Evolutionary conservation across 2,888 invertebrate genomes (phyloP).

Genomic region (Mythimna albipuncta): DNA sequence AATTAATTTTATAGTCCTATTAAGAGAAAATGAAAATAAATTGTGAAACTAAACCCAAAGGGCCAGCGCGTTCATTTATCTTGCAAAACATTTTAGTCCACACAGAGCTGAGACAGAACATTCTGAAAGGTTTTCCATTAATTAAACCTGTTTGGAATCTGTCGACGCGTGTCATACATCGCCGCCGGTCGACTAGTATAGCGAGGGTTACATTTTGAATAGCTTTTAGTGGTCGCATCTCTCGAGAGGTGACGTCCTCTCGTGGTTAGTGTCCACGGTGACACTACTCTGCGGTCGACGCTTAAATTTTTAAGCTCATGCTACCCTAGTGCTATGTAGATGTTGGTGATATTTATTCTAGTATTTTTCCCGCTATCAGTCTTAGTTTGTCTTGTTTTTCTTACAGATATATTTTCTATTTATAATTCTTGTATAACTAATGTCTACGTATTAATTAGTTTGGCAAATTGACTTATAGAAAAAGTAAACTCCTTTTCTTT

Average conservation of each 20-base stretch:
- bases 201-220: conserved; percentile 46
- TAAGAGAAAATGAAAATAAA: conserved; percentile 16
- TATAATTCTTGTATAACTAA: not conserved
- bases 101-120: conserved; percentile 20
- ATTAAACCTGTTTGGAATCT: conserved; percentile 48
- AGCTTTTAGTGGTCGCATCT: conserved; percentile 60
- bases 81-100: conserved; percentile 31
- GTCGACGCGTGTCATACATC: conserved; percentile 38
- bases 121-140: conserved; percentile 34
- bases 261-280: conserved; percentile 47
- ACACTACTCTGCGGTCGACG: conserved; percentile 48
- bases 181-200: conserved; percentile 20
- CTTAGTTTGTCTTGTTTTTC: not conserved
- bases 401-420: not conserved
- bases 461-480: not conserved
- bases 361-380: conserved; percentile 12
- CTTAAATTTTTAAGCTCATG: conserved; percentile 47
- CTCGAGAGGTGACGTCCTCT: conserved; percentile 48
- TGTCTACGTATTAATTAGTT: not conserved
- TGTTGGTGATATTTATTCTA: conserved; percentile 2
- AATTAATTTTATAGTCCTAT: not conserved
- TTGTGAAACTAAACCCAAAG: conserved; percentile 9
- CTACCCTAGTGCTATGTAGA: conserved; percentile 29
- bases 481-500: not conserved
- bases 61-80: conserved; percentile 20